A percentile compares a stretch with the other conserved stretches of the same genome.
phyloP scores from a whole-genome alignment of 1,140 invertebrate species.

The Pogonus chalceus region DNA sequence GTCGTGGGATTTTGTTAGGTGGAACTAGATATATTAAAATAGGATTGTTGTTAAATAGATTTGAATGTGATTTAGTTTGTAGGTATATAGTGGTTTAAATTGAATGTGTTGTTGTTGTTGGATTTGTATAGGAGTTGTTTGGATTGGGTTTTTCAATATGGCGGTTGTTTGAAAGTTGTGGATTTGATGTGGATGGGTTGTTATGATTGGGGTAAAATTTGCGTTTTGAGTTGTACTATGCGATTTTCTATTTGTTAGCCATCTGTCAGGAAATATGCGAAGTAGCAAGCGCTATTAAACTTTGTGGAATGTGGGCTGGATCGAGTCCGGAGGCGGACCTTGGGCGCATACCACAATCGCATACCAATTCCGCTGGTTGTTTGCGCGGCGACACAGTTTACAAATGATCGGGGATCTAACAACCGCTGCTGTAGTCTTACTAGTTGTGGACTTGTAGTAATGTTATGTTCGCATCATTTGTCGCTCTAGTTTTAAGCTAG shows the following conservation, averaged over 20 bases:
- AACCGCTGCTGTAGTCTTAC: not conserved
- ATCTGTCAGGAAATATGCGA: constrained; percentile 20
- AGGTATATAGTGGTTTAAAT: no score
- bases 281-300: constrained; percentile 23
- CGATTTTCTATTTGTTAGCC: constrained; percentile 9
- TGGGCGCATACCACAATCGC: constrained; percentile 18
- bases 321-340: constrained; percentile 13
- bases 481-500: no score
- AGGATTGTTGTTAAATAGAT: not conserved
- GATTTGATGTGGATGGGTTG: no score
- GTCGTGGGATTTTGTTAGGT: not conserved
- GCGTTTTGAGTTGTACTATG: not conserved
- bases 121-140: no score
- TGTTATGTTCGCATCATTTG: no score
- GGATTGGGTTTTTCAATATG: not conserved
- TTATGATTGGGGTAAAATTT: not conserved
- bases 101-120: no score
- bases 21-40: not conserved
- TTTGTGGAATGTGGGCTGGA: constrained; percentile 23
- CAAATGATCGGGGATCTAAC: not conserved
- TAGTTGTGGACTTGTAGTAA: no score
- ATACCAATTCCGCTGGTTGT: constrained; percentile 16
- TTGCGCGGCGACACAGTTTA: constrained; percentile 16
- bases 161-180: not conserved
- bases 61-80: not conserved